Conservation (phyloP, 2,797 vertebrate genomes). For the Xenentodon cancila region DNA sequence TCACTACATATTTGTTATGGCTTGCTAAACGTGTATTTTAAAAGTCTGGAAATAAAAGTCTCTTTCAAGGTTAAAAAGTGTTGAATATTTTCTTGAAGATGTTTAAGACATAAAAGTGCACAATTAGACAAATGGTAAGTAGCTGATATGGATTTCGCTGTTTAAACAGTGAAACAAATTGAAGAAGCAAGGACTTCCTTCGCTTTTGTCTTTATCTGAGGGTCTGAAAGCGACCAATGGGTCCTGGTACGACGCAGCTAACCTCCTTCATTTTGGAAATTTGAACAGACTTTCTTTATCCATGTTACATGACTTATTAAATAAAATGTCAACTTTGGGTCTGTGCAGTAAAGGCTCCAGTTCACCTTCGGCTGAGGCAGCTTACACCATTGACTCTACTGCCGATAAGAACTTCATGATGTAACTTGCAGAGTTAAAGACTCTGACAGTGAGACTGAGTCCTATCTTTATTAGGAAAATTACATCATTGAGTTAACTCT, state of each 20-base stretch:
- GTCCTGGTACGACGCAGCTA: constrained; percentile 5
- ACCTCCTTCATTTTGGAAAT: constrained; percentile 27
- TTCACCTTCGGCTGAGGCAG: too few relatives aligned
- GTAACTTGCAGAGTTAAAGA: too few relatives aligned
- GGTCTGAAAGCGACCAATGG: constrained; percentile 17
- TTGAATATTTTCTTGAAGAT: neutral
- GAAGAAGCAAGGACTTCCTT: constrained; percentile 44
- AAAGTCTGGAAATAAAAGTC: constrained; percentile 48
- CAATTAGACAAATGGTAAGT: constrained; percentile 21
- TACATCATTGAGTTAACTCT: too few relatives aligned
- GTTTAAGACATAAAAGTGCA: neutral
- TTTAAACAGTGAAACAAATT: constrained; percentile 61
- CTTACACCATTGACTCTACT: too few relatives aligned
- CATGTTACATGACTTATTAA: neutral
- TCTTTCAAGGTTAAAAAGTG: constrained; percentile 1
- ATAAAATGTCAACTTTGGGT: too few relatives aligned
- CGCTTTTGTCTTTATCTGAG: constrained; percentile 50
- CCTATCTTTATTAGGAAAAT: too few relatives aligned
- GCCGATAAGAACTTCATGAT: too few relatives aligned
- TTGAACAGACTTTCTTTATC: constrained; percentile 5
- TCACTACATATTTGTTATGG: constrained; percentile 10
- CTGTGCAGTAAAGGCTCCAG: too few relatives aligned
- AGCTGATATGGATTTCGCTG: constrained; percentile 21
- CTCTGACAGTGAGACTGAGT: too few relatives aligned
- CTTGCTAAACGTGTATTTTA: constrained; percentile 7